A percentile compares a stretch with the other conserved stretches of the same genome.
Evolutionary conservation across 2,113 vertebrate species (phyloP).

Genomic region (Leuciscus idus): DNA sequence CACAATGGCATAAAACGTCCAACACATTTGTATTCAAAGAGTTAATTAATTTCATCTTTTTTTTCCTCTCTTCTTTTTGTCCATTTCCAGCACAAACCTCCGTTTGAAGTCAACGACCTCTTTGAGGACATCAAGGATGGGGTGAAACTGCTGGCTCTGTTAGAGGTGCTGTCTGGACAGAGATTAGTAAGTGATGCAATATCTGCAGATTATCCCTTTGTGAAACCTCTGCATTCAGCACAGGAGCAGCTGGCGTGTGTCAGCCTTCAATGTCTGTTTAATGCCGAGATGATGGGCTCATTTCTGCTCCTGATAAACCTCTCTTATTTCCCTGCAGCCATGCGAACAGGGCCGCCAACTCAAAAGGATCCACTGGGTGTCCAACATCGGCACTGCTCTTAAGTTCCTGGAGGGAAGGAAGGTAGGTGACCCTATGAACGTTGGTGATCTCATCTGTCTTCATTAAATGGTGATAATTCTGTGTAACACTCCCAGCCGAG

Average conservation of each 20-base stretch:
- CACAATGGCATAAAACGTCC: not conserved
- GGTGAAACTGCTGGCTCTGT: conserved; percentile 88
- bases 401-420: conserved; percentile 96
- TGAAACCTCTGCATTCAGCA: conserved; percentile 11
- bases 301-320: conserved; percentile 12
- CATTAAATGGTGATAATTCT: not conserved
- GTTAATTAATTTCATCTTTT: not conserved
- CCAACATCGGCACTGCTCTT: conserved; percentile 94
- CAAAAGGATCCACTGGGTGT: conserved; percentile 94
- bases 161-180: conserved; percentile 97
- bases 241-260: not conserved
- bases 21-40: not conserved
- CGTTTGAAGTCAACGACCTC: conserved; percentile 89
- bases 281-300: not conserved
- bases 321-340: conserved; percentile 75
- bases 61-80: not conserved
- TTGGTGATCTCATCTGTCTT: conserved; percentile 15
- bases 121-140: conserved; percentile 99
- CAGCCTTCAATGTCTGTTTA: not conserved
- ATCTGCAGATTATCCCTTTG: conserved; percentile 16
- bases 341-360: conserved; percentile 92
- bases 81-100: conserved; percentile 84
- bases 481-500: not conserved
- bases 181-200: conserved; percentile 84
- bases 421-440: conserved; percentile 76